Conservation (phyloP, 2,888 invertebrate genomes). For the Chorisops tibialis region DNA sequence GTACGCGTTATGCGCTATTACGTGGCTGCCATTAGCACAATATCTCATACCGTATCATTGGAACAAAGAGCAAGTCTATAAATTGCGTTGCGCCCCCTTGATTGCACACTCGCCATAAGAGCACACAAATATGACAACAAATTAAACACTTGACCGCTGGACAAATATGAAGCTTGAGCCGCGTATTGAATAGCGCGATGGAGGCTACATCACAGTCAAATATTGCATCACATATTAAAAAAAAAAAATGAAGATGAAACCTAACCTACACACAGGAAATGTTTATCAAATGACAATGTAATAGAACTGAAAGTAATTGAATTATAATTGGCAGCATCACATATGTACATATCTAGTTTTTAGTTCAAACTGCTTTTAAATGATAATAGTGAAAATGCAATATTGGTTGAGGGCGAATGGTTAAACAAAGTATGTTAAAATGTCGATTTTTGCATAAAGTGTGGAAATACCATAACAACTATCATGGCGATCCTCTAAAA, state of each 20-base stretch:
- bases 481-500: too few species aligned
- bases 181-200: not conserved
- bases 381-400: too few species aligned
- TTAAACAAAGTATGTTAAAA: too few species aligned
- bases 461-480: too few species aligned
- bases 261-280: slow-evolving; percentile 14
- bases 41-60: too few species aligned
- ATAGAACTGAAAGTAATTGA: slow-evolving; percentile 23
- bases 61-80: not conserved
- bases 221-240: slow-evolving; percentile 16
- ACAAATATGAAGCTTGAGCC: slow-evolving; percentile 23
- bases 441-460: too few species aligned
- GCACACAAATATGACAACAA: slow-evolving; percentile 30
- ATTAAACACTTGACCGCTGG: slow-evolving; percentile 27
- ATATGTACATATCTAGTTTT: too few species aligned
- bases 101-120: slow-evolving; percentile 25
- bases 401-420: too few species aligned
- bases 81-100: slow-evolving; percentile 4
- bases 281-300: slow-evolving; percentile 18
- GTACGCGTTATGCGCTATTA: too few species aligned
- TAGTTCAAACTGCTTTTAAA: too few species aligned
- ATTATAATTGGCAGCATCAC: slow-evolving; percentile 5
- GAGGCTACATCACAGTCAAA: not conserved
- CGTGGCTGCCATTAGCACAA: too few species aligned
- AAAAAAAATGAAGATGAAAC: slow-evolving; percentile 12